These are phyloP conservation scores for Siphlonurus alternatus DNA, from an alignment of 2,888 invertebrate species.

Conservation along the genomic window DNA sequence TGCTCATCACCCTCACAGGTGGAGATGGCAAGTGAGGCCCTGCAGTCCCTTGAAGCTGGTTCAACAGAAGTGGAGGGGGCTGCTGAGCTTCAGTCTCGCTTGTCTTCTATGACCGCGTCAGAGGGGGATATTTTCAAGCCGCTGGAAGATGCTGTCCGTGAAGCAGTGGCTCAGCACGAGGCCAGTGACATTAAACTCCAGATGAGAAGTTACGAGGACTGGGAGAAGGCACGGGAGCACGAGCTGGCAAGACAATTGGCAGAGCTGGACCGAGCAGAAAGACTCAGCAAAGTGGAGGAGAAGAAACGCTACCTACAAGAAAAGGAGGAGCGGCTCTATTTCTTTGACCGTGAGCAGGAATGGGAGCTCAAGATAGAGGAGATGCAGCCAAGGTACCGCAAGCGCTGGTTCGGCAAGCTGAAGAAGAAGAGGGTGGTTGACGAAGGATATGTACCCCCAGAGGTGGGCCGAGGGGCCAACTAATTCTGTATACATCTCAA, in stretches of 20 bases:
- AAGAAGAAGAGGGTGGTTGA: constrained; percentile 32
- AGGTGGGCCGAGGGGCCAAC: constrained; percentile 25
- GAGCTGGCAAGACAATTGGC: constrained; percentile 40
- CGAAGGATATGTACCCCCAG: constrained; percentile 55
- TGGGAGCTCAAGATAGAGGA: constrained; percentile 52
- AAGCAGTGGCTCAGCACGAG: constrained; percentile 32
- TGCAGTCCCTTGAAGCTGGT: too few species aligned
- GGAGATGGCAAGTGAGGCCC: background rate
- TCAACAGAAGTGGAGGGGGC: background rate
- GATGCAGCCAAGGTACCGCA: constrained; percentile 31
- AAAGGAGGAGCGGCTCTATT: constrained; percentile 42
- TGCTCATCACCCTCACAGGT: too few species aligned
- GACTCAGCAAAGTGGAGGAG: constrained; percentile 37
- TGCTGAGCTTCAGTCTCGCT: background rate
- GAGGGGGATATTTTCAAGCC: constrained; percentile 6
- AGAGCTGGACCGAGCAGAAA: constrained; percentile 29
- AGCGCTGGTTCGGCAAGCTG: constrained; percentile 31
- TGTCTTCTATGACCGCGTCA: background rate
- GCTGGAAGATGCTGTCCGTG: constrained; percentile 14
- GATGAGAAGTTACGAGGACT: constrained; percentile 36
- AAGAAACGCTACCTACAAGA: constrained; percentile 37
- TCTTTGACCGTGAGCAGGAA: constrained; percentile 64
- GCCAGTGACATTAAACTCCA: constrained; percentile 40
- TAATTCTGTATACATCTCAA: too few species aligned
- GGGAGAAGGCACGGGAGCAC: constrained; percentile 37